Percentiles rank a stretch among this genome's conserved stretches.
phyloP scores from a whole-genome alignment of 2,888 invertebrate genomes.

The Agrotis clavis region DNA sequence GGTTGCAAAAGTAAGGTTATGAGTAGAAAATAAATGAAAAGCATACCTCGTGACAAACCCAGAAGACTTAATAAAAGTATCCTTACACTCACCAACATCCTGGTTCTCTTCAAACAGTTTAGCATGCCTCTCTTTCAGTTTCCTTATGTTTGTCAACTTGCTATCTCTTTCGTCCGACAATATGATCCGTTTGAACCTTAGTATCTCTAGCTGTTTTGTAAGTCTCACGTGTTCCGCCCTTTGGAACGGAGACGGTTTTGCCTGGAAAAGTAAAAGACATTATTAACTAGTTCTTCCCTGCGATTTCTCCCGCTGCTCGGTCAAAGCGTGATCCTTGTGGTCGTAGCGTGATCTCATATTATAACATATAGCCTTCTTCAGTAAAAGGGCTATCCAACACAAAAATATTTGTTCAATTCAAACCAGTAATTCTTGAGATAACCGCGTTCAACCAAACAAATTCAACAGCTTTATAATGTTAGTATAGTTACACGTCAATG shows the following conservation, averaged over 20 bases:
- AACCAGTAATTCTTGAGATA: too few relatives aligned
- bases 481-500: too few relatives aligned
- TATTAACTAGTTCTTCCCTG: not conserved
- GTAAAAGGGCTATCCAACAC: too few relatives aligned
- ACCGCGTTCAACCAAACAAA: too few relatives aligned
- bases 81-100: constrained; percentile 91
- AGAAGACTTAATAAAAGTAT: constrained; percentile 39
- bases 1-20: too few relatives aligned
- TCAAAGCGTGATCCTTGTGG: too few relatives aligned
- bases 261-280: constrained; percentile 74
- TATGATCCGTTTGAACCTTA: constrained; percentile 93
- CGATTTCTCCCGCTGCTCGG: too few relatives aligned
- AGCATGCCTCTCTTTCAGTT: constrained; percentile 92
- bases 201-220: constrained; percentile 93
- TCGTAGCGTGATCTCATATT: too few relatives aligned
- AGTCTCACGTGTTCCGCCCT: constrained; percentile 92
- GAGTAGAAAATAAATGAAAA: not conserved
- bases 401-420: too few relatives aligned
- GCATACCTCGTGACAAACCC: constrained; percentile 1
- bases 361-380: too few relatives aligned
- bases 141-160: constrained; percentile 92
- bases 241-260: constrained; percentile 92
- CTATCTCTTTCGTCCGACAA: constrained; percentile 93
- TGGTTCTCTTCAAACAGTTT: constrained; percentile 93
- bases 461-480: too few relatives aligned